A percentile compares a stretch with the other conserved stretches of the same genome.
phyloP scores from a whole-genome alignment of 2,888 invertebrate genomes.

The Tenthredo distinguenda region DNA sequence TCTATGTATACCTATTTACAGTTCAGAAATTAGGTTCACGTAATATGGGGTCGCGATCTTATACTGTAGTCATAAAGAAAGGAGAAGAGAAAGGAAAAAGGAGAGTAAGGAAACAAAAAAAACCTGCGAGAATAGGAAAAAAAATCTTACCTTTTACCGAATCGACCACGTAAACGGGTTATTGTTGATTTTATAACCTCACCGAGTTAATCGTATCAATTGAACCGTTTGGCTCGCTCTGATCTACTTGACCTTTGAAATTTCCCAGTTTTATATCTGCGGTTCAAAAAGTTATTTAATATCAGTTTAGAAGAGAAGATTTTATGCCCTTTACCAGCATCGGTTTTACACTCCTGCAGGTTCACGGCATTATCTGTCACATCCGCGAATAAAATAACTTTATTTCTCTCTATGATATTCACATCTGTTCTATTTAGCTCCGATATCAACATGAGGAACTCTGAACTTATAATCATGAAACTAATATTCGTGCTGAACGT shows the following conservation, averaged over 20 bases:
- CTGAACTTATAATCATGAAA: not conserved
- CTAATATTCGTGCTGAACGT: not conserved
- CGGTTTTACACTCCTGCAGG: not conserved
- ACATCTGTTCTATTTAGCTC: not conserved
- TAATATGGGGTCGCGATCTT: slow-evolving; percentile 36
- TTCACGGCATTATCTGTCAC: not conserved
- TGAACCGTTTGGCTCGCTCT: slow-evolving; percentile 9
- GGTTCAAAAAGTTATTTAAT: slow-evolving; percentile 20
- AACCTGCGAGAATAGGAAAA: not conserved
- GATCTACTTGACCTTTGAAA: slow-evolving; percentile 12
- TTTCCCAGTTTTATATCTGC: not conserved
- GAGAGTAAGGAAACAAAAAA: not conserved
- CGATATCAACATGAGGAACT: not conserved
- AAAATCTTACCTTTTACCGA: not conserved
- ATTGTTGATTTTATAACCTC: slow-evolving; percentile 10
- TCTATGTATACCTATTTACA: slow-evolving; percentile 36
- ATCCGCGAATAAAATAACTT: not conserved
- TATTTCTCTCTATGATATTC: not conserved
- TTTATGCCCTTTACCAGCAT: not conserved
- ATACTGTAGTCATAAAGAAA: slow-evolving; percentile 25
- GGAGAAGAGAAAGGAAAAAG: slow-evolving; percentile 13
- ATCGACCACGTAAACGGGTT: not conserved
- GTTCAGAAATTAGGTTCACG: slow-evolving; percentile 47
- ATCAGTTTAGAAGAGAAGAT: not conserved
- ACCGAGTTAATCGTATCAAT: slow-evolving; percentile 40